Base-by-base conservation (phyloP, 1,140 invertebrate species). In the Heliothis subflexa region DNA sequence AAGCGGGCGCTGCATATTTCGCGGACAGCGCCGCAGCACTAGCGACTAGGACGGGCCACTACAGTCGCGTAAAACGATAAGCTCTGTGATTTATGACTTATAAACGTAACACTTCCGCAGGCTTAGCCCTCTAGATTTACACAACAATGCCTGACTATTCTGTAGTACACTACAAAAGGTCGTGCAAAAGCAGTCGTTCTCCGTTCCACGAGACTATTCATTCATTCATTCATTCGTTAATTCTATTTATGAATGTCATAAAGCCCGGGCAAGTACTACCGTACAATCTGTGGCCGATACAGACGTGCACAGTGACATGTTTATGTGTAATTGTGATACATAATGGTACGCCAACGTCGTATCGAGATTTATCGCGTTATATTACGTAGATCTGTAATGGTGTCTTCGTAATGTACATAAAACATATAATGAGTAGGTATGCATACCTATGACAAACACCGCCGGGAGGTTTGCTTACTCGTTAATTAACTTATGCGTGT, bases 81-180 rank as follows among this genome's bases (percentile, higher is more conserved):
- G 88, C 85, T 80, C 49, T 78, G 80, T 90, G 90, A 90, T 92
- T 90, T 91, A 91, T 85, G 86, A 86, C 83, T 83, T 89, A 90
- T 90, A 88, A 91, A 88, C 81, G 81, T 85, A 83, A 89, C 87
- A 89, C 86, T 91, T 91, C 88, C 88, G 87, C 88, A 83, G 82
- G 85, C 80, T 88, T 85, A 82, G 78, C 47, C 25, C 64, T 78
- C 81, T 84, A 88, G 90, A 89, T 90, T 91, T 90, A 89, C 85
- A 85, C 86, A 87, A 84, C 61, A 78, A 70, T 59, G 49, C 52
- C 21, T 16, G 57, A 66, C 74, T 77, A 68, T 66, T 50, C 62
- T 55, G 61, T 54, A 62, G 11, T 77, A 25, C 47, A 21, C 14
- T 73, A 72, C 59, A 64, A 79, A 79, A 64, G 70, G 59, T 47